phyloP scores from a whole-genome alignment of 2,113 vertebrate genomes.

The Strix uralensis region DNA sequence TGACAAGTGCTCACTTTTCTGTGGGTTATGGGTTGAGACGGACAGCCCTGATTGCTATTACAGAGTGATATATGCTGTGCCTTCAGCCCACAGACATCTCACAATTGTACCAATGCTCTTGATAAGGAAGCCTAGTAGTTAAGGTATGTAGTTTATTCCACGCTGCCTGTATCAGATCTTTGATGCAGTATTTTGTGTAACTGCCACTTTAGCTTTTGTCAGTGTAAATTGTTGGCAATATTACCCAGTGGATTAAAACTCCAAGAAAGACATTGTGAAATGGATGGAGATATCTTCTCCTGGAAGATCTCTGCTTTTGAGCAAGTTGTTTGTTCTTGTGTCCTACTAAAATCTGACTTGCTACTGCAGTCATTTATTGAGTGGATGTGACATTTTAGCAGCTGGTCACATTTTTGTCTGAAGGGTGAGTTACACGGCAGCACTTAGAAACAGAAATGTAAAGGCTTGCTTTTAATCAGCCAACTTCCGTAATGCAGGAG shows the following conservation, averaged over 20 bases:
- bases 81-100: neutral
- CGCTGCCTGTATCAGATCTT: neutral
- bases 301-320: conserved; percentile 2
- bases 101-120: neutral
- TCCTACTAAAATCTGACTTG: neutral
- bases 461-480: neutral
- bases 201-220: conserved; percentile 23
- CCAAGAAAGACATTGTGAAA: neutral
- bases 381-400: neutral
- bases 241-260: neutral
- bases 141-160: neutral
- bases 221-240: neutral
- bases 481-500: neutral
- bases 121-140: neutral
- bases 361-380: neutral
- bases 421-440: neutral
- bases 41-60: neutral
- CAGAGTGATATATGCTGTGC: neutral
- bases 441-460: neutral
- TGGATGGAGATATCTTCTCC: neutral
- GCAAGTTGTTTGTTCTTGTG: neutral
- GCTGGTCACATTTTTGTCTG: neutral
- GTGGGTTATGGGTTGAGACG: neutral
- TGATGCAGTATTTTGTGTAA: neutral
- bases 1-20: neutral